A percentile compares a stretch with the other conserved stretches of the same genome.
Evolutionary conservation across 1,140 invertebrate species (phyloP).

Genomic region (Drosophila mayri): DNA sequence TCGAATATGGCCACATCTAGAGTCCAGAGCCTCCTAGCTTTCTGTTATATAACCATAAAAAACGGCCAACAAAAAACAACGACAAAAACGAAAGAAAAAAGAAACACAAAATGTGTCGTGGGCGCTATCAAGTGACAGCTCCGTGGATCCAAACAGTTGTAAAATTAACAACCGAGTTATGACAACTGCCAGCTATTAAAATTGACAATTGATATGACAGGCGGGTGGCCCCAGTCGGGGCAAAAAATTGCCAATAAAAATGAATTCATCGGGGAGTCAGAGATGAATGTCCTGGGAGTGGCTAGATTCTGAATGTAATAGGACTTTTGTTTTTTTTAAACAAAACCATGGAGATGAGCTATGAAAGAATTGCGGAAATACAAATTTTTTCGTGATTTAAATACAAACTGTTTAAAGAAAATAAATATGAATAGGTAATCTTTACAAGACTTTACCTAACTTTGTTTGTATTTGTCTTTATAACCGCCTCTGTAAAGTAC

Average conservation of each 20-base stretch:
- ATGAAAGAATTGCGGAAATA: not conserved
- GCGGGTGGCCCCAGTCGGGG: constrained; percentile 6
- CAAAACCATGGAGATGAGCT: not conserved
- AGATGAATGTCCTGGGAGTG: constrained; percentile 29
- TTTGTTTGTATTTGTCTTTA: not conserved
- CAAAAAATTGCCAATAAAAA: constrained; percentile 38
- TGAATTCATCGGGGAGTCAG: constrained; percentile 13
- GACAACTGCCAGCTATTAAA: constrained; percentile 78
- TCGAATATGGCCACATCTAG: constrained; percentile 45
- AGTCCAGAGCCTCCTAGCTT: constrained; percentile 6
- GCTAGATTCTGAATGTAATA: not conserved
- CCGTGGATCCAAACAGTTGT: constrained; percentile 36
- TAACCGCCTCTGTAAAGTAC: not conserved
- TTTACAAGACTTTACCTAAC: too few relatives aligned
- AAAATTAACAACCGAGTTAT: constrained; percentile 71
- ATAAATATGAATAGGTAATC: not conserved
- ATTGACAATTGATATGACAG: constrained; percentile 73
- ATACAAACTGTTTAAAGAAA: not conserved
- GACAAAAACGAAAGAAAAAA: constrained; percentile 4
- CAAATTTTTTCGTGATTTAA: not conserved
- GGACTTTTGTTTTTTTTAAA: not conserved
- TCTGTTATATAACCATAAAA: constrained; percentile 61
- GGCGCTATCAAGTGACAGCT: constrained; percentile 60
- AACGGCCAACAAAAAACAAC: not conserved
- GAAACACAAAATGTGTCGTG: constrained; percentile 51